phyloP scores from a whole-genome alignment of 2,113 vertebrate genomes.

The Rhinichthys klamathensis region DNA sequence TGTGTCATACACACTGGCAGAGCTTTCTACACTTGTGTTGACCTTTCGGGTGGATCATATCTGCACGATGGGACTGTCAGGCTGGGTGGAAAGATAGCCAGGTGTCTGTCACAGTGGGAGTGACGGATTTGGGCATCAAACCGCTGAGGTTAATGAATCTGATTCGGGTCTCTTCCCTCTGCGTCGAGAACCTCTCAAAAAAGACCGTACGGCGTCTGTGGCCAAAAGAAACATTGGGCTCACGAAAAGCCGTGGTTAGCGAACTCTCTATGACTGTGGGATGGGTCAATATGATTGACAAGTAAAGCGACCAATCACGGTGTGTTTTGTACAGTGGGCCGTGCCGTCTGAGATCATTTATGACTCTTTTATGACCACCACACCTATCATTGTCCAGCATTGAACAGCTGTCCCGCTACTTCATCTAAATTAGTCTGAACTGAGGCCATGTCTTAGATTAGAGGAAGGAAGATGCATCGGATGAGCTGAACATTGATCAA shows the following conservation, averaged over 20 bases:
- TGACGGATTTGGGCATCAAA: conserved; percentile 6
- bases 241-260: not conserved
- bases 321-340: not conserved
- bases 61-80: conserved; percentile 8
- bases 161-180: conserved; percentile 10
- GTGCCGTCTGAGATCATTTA: not conserved
- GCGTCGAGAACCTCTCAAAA: not conserved
- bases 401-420: not conserved
- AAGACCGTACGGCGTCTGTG: not conserved
- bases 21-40: conserved; percentile 9
- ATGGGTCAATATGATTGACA: not conserved
- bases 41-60: conserved; percentile 21
- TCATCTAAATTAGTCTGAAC: conserved; percentile 5
- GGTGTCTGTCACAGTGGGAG: conserved; percentile 21
- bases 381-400: not conserved
- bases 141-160: conserved; percentile 39
- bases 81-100: conserved; percentile 26
- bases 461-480: not conserved
- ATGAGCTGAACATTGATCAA: not conserved
- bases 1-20: not conserved
- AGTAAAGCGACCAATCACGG: not conserved
- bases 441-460: not conserved
- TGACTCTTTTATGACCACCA: not conserved
- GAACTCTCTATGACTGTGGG: not conserved
- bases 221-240: not conserved